A percentile compares a stretch with the other conserved stretches of the same genome.
phyloP scores from a whole-genome alignment of 2,113 vertebrate genomes.

The Furnarius figulus region DNA sequence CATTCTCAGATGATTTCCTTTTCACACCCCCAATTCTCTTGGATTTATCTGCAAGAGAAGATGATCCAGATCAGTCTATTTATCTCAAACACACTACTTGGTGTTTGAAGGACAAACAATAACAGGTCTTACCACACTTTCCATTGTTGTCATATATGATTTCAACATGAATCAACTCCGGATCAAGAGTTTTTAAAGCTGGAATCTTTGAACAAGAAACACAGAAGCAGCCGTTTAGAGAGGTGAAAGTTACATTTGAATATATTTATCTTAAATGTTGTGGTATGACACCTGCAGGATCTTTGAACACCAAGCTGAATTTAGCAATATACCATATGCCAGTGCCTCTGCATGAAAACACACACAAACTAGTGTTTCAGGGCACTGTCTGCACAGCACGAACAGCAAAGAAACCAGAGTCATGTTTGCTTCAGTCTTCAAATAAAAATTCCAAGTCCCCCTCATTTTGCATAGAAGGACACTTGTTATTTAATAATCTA shows the following conservation, averaged over 20 bases:
- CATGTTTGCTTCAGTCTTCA: neutral
- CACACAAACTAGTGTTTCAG: neutral
- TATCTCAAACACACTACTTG: neutral
- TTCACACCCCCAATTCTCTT: slow-evolving; percentile 67
- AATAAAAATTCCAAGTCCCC: neutral
- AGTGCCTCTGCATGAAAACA: neutral
- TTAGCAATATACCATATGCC: neutral
- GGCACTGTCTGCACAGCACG: neutral
- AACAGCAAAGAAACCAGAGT: neutral
- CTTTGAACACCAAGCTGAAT: neutral
- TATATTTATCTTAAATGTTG: neutral
- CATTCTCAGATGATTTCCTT: slow-evolving; percentile 70
- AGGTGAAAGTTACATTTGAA: neutral
- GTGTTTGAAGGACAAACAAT: neutral
- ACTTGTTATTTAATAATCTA: neutral
- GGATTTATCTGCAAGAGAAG: slow-evolving; percentile 65
- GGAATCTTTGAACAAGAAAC: slow-evolving; percentile 73
- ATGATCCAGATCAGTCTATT: neutral
- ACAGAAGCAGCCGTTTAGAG: neutral
- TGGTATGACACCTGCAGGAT: neutral
- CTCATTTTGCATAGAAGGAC: neutral
- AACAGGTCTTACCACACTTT: slow-evolving; percentile 71
- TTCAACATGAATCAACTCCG: slow-evolving; percentile 80
- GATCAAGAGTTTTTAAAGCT: slow-evolving; percentile 80
- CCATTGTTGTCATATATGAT: slow-evolving; percentile 76